Evolutionary conservation across 1,140 invertebrate species (phyloP).

Genomic region (Temnothorax curvispinosus): DNA sequence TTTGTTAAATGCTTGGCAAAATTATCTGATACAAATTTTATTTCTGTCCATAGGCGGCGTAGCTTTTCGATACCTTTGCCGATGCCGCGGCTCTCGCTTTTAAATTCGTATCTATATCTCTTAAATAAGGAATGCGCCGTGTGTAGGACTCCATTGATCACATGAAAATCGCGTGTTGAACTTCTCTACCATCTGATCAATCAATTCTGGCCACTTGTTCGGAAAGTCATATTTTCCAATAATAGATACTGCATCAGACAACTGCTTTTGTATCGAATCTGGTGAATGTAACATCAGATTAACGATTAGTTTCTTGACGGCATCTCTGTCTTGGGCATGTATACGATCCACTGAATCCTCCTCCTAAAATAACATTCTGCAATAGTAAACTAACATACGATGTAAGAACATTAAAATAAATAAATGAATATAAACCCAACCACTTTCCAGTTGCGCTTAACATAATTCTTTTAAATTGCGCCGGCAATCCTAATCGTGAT

Average conservation of each 20-base stretch:
- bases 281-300: slow-evolving; percentile 97
- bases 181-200: slow-evolving; percentile 96
- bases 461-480: too few relatives aligned
- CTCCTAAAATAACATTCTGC: slow-evolving; percentile 85
- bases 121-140: slow-evolving; percentile 99
- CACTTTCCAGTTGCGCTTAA: too few relatives aligned
- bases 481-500: too few relatives aligned
- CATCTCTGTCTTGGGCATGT: slow-evolving; percentile 91
- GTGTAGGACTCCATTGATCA: slow-evolving; percentile 97
- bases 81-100: slow-evolving; percentile 90
- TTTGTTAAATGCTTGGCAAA: slow-evolving; percentile 98
- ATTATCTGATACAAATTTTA: slow-evolving; percentile 97
- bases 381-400: too few relatives aligned
- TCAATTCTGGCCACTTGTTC: slow-evolving; percentile 96
- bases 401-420: too few relatives aligned
- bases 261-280: slow-evolving; percentile 95
- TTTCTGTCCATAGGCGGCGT: slow-evolving; percentile 94
- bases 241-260: slow-evolving; percentile 98
- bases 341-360: slow-evolving; percentile 94
- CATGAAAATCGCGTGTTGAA: slow-evolving; percentile 96
- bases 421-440: too few relatives aligned
- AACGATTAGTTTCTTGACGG: slow-evolving; percentile 95
- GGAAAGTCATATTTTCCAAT: slow-evolving; percentile 98
- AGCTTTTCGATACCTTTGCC: too few relatives aligned
- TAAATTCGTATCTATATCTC: slow-evolving; percentile 97